These are phyloP conservation scores for Hemicrepidius hirtus DNA, from an alignment of 2,888 invertebrate genomes.

Conservation along the genomic window DNA sequence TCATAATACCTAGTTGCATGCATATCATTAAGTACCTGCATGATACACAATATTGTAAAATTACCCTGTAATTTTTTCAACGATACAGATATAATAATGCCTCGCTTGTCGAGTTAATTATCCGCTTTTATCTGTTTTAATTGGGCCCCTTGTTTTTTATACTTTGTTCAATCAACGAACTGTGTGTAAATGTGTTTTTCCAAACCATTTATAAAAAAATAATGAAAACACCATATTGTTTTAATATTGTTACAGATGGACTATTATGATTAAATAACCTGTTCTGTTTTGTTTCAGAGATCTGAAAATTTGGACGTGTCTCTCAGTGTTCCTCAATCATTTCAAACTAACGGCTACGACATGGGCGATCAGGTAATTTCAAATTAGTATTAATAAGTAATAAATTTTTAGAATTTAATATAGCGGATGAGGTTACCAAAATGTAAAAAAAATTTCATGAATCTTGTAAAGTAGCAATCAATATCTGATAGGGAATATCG, in stretches of 20 bases:
- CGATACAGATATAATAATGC: conserved; percentile 40
- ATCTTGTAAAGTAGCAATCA: too few species aligned
- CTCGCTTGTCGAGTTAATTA: conserved; percentile 35
- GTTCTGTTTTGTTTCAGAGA: conserved; percentile 78
- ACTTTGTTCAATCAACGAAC: conserved; percentile 11
- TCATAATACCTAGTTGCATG: conserved; percentile 41
- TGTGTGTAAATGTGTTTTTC: conserved; percentile 9
- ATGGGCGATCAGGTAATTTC: conserved; percentile 84
- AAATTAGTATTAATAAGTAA: too few species aligned
- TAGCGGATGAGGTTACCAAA: too few species aligned
- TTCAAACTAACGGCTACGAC: conserved; percentile 81
- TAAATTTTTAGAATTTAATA: too few species aligned
- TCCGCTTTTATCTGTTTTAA: conserved; percentile 44
- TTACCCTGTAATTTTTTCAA: conserved; percentile 44
- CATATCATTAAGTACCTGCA: conserved; percentile 49
- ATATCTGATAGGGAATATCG: too few species aligned
- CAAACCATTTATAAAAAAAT: not conserved
- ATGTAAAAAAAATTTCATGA: too few species aligned
- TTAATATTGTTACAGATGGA: conserved; percentile 1
- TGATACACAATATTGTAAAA: conserved; percentile 41
- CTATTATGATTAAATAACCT: not conserved
- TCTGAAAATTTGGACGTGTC: conserved; percentile 85
- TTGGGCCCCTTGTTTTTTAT: conserved; percentile 33
- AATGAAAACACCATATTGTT: not conserved
- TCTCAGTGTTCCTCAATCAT: conserved; percentile 80